Evolutionary conservation across 2,888 invertebrate species (phyloP).

Genomic region (Troides oblongomaculatus): DNA sequence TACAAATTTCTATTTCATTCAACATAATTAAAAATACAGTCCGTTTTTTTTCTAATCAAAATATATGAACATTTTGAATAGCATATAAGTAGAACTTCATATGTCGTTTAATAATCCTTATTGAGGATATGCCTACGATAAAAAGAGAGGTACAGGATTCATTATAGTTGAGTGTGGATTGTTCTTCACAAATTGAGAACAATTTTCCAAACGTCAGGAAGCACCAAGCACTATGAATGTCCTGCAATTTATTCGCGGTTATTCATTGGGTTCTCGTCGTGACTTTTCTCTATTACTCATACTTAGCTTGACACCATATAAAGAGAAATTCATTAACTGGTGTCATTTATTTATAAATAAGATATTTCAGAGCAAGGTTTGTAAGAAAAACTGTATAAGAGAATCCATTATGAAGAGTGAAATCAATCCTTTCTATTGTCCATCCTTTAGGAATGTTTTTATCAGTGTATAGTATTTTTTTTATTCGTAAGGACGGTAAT

Average conservation of each 20-base stretch:
- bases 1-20: too few species aligned
- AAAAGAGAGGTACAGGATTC: neutral
- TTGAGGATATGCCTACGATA: neutral
- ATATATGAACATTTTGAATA: too few species aligned
- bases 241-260: conserved; percentile 22
- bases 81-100: too few species aligned
- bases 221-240: conserved; percentile 22
- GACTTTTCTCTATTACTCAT: conserved; percentile 19
- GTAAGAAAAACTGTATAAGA: neutral
- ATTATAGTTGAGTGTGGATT: conserved; percentile 13
- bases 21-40: too few species aligned
- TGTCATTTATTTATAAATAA: conserved; percentile 10
- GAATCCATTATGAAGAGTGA: too few species aligned
- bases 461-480: too few species aligned
- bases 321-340: conserved; percentile 16
- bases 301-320: conserved; percentile 20
- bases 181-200: conserved; percentile 23
- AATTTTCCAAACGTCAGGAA: conserved; percentile 27
- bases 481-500: too few species aligned
- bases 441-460: too few species aligned
- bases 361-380: neutral
- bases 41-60: too few species aligned
- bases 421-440: too few species aligned
- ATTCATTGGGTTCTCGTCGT: conserved; percentile 20
- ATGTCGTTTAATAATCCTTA: too few species aligned